These are phyloP conservation scores for Pelochelys cantorii DNA, from an alignment of 2,797 vertebrate species.

Conservation along the genomic window DNA sequence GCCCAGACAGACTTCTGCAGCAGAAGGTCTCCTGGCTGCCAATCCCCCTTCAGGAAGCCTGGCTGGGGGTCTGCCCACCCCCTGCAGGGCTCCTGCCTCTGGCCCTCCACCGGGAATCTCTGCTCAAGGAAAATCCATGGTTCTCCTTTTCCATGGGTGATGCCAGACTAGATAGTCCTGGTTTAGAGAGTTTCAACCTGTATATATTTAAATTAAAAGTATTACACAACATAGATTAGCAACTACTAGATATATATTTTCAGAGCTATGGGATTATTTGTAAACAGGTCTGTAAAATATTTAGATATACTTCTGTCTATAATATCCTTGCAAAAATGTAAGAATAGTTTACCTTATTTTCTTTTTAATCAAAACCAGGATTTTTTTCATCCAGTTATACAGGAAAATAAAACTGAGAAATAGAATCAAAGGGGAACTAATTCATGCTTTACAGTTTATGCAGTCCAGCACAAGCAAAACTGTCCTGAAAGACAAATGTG, in stretches of 20 bases:
- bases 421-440: not conserved
- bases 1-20: too few species aligned
- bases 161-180: too few species aligned
- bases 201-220: rapidly evolving
- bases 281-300: not conserved
- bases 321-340: not conserved
- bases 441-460: not conserved
- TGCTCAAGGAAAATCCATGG: too few species aligned
- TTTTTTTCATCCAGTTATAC: not conserved
- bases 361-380: not conserved
- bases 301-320: not conserved
- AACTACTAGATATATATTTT: not conserved
- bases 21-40: too few species aligned
- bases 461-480: not conserved
- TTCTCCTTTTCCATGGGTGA: too few species aligned
- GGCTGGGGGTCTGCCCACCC: too few species aligned
- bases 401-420: not conserved
- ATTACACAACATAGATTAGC: rapidly evolving
- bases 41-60: too few species aligned
- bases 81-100: too few species aligned
- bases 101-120: too few species aligned
- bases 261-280: not conserved
- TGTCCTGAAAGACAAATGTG: not conserved
- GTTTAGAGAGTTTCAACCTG: too few species aligned
- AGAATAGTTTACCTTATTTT: not conserved